phyloP scores from a whole-genome alignment of 2,797 vertebrate genomes.

The Lophotriccus pileatus region DNA sequence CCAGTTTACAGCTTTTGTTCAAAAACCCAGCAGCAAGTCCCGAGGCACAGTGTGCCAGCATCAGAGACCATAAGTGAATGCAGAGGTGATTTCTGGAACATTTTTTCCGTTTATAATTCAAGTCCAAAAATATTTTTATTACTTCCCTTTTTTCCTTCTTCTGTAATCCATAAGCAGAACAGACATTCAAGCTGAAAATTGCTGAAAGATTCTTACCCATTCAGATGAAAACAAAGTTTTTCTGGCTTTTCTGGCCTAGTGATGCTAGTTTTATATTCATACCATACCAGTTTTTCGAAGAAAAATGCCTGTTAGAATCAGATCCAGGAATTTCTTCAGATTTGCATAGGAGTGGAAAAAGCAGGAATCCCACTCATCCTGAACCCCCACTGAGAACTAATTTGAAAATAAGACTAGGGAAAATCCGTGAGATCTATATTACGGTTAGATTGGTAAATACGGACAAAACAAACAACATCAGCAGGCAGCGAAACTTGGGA shows the following conservation, averaged over 20 bases:
- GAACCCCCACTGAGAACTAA: neutral
- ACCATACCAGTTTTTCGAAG: neutral
- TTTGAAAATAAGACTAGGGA: neutral
- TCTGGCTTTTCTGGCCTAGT: neutral
- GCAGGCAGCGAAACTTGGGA: neutral
- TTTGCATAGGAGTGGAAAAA: neutral
- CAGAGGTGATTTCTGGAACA: conserved; percentile 35
- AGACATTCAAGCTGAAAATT: conserved; percentile 29
- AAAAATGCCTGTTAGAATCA: neutral
- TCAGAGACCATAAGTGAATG: neutral
- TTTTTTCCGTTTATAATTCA: conserved; percentile 19
- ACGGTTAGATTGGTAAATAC: neutral
- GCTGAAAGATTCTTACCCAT: neutral
- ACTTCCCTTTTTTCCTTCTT: neutral
- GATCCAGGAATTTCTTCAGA: neutral
- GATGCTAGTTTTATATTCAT: neutral
- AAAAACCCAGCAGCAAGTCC: conserved; percentile 12
- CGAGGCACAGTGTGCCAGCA: neutral
- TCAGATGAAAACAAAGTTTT: neutral
- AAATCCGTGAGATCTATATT: neutral
- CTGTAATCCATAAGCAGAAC: conserved; percentile 1
- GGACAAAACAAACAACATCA: neutral
- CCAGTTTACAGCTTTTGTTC: conserved; percentile 7
- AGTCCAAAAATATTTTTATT: neutral
- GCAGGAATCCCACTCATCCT: neutral